Conservation (phyloP, 1,140 invertebrate species). For the Plectrocnemia conspersa region DNA sequence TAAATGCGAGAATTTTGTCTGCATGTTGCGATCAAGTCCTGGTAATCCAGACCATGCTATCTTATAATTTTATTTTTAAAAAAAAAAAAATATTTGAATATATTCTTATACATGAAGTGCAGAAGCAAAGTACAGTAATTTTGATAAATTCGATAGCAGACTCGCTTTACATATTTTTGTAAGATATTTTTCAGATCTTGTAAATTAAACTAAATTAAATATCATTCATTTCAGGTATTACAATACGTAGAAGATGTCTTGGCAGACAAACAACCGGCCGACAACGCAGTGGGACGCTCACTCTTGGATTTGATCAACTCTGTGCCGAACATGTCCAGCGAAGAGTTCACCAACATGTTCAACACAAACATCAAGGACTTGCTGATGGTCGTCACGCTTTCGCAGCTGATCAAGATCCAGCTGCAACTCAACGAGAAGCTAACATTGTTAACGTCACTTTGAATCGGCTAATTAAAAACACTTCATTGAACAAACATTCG, state of each 20-base stretch:
- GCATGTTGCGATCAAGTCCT: too few relatives aligned
- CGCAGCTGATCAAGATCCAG: constrained; percentile 94
- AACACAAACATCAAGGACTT: constrained; percentile 95
- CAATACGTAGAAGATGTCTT: constrained; percentile 86
- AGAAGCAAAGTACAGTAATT: too few relatives aligned
- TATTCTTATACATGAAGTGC: too few relatives aligned
- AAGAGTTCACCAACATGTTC: constrained; percentile 92
- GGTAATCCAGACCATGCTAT: too few relatives aligned
- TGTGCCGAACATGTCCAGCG: constrained; percentile 82
- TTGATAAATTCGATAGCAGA: too few relatives aligned
- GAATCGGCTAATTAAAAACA: constrained; percentile 34
- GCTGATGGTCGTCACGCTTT: constrained; percentile 92
- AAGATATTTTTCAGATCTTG: too few relatives aligned
- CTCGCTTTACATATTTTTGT: too few relatives aligned
- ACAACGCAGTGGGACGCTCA: constrained; percentile 78
- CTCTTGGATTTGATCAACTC: constrained; percentile 86
- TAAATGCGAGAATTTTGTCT: too few relatives aligned
- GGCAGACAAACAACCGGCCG: constrained; percentile 65
- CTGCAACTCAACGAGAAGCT: constrained; percentile 93
- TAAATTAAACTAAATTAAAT: too few relatives aligned
- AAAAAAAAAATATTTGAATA: too few relatives aligned
- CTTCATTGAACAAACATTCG: background rate
- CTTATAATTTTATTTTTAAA: too few relatives aligned
- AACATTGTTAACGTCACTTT: constrained; percentile 69
- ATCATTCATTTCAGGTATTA: constrained; percentile 63